These are phyloP conservation scores for Grammomys surdaster DNA, from an alignment of 2,113 vertebrate species.

Conservation along the genomic window DNA sequence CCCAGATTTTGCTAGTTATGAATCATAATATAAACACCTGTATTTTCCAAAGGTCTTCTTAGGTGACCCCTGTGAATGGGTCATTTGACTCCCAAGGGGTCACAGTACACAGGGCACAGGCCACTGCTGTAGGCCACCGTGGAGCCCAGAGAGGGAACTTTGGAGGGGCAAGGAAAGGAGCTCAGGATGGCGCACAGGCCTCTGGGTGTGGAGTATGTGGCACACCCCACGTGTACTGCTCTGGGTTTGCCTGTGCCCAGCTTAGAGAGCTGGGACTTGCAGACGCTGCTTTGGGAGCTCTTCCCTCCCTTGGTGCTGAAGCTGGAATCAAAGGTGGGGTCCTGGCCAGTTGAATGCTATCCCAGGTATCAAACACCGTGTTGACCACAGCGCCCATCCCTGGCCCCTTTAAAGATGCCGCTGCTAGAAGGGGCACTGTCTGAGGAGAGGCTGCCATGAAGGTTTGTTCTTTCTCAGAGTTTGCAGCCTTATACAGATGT, in stretches of 20 bases:
- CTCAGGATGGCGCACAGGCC: neutral
- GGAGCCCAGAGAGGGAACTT: neutral
- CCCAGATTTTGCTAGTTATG: neutral
- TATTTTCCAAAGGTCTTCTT: neutral
- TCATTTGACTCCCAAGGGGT: neutral
- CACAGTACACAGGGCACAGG: neutral
- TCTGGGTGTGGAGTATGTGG: no score
- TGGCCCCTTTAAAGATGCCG: no score
- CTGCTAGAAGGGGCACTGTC: neutral
- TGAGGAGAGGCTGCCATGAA: neutral
- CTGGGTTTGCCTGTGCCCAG: neutral
- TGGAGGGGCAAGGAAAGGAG: no score
- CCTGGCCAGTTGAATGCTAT: neutral
- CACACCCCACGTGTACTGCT: no score
- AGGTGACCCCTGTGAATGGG: neutral
- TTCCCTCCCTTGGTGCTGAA: neutral
- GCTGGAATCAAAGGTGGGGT: neutral
- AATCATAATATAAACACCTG: neutral
- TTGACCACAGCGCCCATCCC: neutral
- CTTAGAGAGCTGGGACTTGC: no score
- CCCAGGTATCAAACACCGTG: no score
- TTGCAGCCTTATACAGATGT: neutral
- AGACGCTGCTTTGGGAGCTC: neutral
- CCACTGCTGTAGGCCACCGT: neutral
- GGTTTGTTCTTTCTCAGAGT: neutral